These are phyloP conservation scores for Xestobium rufovillosum DNA, from an alignment of 2,888 invertebrate species.

Conservation along the genomic window DNA sequence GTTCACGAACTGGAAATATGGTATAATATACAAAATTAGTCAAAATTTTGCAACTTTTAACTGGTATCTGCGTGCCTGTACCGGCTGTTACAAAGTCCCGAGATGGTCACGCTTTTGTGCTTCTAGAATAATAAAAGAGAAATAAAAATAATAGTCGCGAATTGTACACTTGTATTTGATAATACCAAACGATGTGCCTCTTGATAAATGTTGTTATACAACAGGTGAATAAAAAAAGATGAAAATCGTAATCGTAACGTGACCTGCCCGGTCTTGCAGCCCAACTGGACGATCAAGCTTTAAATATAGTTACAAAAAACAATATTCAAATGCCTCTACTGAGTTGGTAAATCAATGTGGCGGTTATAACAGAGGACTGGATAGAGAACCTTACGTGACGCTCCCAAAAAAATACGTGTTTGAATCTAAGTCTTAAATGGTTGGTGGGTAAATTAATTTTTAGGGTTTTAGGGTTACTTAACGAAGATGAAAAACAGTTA, in stretches of 20 bases:
- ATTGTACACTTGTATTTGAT: constrained; percentile 31
- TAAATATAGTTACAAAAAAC: no score
- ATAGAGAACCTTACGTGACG: constrained; percentile 21
- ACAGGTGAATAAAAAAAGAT: constrained; percentile 24
- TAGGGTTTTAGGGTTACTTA: constrained; percentile 18
- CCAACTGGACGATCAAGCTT: constrained; percentile 31
- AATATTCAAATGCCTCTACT: no score
- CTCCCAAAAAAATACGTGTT: constrained; percentile 28
- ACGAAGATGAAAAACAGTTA: constrained; percentile 33
- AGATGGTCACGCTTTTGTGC: no score
- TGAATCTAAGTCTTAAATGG: constrained; percentile 38
- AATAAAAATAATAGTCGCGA: no score
- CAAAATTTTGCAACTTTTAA: no score
- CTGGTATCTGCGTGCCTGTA: no score
- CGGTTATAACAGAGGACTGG: no score
- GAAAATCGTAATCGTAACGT: constrained; percentile 27
- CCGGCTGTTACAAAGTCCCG: no score
- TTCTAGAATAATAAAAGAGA: no score
- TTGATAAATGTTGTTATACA: constrained; percentile 32
- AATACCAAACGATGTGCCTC: constrained; percentile 41
- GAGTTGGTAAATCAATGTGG: no score
- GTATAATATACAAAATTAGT: no score
- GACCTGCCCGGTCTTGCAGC: constrained; percentile 36
- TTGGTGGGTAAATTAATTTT: constrained; percentile 31
- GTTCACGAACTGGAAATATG: no score